Base-by-base conservation (phyloP, 2,888 invertebrate species). In the Polymixis flavicincta region DNA sequence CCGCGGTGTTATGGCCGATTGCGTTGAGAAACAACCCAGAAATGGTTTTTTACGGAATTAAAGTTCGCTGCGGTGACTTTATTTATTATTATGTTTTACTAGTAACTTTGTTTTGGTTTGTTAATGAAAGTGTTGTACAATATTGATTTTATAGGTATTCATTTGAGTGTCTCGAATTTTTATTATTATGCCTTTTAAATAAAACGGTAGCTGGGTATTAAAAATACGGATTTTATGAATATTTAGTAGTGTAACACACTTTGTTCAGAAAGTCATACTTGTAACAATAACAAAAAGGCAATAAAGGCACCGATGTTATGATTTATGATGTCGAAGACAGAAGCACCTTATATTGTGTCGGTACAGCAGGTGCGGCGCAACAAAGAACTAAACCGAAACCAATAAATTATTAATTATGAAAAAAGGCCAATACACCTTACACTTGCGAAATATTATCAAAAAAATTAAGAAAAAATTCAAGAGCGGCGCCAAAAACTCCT, bases 341-440 rank as follows among this genome's bases (percentile, higher is more conserved):
- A 93, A 95, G 96, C 96, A 95, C 94, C 94, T 95, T 95, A 93
- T 93, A 84, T 85, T 85, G 84, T 86, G 80, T 76, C 82, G 90
- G 61, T 69, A 66, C 28, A 73, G 87, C 95, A 95, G 95, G 94
- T 95, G 96, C 94, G 92, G 92, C 84, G 72, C 77, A 75, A 92
- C 94, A 95, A 95, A 94, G 92, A 78, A 81, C 89, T 90, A 90
- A 91, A 94, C 92, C 92, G 94, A 95, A 93, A 94, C 92, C 94
- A 90, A 96, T 96, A 96, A 95, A 96, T 96, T 95, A 96, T 95
- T 95, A 95, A 96, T 96, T 96, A 95, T 96, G 95, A 96, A 94
- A 95, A 95, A 94, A 94, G 89, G 91, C 91, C 91, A 91, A 94
- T 91, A 91, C 89, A 87, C 85, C 85, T 89, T 90, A 90, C 90